Base-by-base conservation (phyloP, 2,797 vertebrate genomes). In the Strix occidentalis region DNA sequence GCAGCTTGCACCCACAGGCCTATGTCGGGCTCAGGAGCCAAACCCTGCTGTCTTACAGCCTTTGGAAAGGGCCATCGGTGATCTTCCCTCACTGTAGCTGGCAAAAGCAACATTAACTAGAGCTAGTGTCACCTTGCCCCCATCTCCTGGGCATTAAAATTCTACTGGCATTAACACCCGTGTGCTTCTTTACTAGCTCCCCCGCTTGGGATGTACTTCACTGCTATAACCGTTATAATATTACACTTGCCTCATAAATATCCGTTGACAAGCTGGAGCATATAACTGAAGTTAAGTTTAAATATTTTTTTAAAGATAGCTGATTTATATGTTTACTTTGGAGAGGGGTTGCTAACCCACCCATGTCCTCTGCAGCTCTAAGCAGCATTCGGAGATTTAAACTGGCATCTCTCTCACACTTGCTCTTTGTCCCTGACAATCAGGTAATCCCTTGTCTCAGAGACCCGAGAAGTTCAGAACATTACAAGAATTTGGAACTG, bases 181-280 rank as follows among this genome's bases (percentile, higher is more conserved):
- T 45, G 79, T 5, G 11, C 45, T 63, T 79, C 94, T 96, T 93
- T 95, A 91, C 97, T 91, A 90, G 95, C 93, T 96, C 65, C 57
- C 1, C 87, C 9, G 58, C 87, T 80, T n/a, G 43, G 92, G 93
- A 94, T 95, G 72, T 97, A 97, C 97, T 97, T 98, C 97, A 97
- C 89, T 69, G 96, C 95, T 80, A 45, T 83, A 97, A 82, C 94
- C 3, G 13, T 95, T 95, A 91, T 6, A 95, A 94, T 80, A 95
- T 97, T 95, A 95, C 71, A 24, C 46, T 96, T 84, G 31, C 70
- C 95, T 95, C 96, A 66, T 97, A 97, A 98, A 98, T 97, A 97
- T 81, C 96, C 58, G 12, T 50, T 87, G 98, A 97, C 97, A 97
- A 96, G 97, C 88, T 92, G 90, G 93, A 93, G 94, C 94, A 89